phyloP scores from a whole-genome alignment of 2,888 invertebrate genomes.

The Geophilus truncorum region DNA sequence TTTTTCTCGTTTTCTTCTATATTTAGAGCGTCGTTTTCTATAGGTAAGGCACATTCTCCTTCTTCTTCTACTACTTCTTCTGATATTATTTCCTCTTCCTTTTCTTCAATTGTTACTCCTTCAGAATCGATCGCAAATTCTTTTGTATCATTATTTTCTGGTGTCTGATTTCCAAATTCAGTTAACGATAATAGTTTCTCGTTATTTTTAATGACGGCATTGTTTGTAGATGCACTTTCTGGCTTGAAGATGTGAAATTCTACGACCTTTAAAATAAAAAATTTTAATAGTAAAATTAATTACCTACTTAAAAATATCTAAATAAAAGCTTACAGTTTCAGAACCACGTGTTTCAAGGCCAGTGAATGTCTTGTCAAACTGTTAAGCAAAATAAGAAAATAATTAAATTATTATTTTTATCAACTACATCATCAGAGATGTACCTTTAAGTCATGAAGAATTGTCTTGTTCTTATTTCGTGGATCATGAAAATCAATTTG shows the following conservation, averaged over 20 bases:
- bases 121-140: too few species aligned
- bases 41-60: not conserved
- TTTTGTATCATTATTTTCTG: not conserved
- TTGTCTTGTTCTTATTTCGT: slow-evolving; percentile 69
- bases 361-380: slow-evolving; percentile 73
- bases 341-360: slow-evolving; percentile 79
- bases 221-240: not conserved
- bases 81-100: too few species aligned
- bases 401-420: too few species aligned
- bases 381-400: slow-evolving; percentile 58
- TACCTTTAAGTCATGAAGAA: slow-evolving; percentile 60
- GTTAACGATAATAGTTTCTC: not conserved
- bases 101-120: too few species aligned
- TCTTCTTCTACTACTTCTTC: too few species aligned
- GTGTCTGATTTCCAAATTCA: not conserved
- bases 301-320: not conserved
- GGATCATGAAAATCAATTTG: slow-evolving; percentile 70
- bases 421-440: not conserved
- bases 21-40: not conserved
- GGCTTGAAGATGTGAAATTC: slow-evolving; percentile 3
- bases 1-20: not conserved
- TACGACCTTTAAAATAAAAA: not conserved
- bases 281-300: too few species aligned
- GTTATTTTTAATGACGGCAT: not conserved
- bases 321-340: slow-evolving; percentile 63